Percentiles rank a stretch among this genome's conserved stretches.
Conservation (phyloP, 2,797 vertebrate genomes). For the Huso huso region DNA sequence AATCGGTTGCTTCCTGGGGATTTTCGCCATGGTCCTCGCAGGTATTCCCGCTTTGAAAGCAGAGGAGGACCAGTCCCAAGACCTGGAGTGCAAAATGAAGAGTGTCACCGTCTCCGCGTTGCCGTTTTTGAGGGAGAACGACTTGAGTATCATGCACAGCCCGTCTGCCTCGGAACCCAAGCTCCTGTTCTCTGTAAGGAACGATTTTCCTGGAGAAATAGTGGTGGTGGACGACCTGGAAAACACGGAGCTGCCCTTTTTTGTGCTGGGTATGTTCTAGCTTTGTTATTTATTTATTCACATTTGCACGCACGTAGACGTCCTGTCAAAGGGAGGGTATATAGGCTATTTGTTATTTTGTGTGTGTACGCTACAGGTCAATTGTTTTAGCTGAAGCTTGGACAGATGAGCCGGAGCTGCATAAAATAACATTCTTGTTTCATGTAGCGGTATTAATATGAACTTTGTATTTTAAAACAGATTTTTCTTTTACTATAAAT, state of each 20-base stretch:
- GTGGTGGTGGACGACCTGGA: conserved; percentile 95
- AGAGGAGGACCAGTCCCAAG: conserved; percentile 76
- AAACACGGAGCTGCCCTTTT: conserved; percentile 95
- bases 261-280: conserved; percentile 82
- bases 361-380: too few relatives aligned
- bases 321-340: too few relatives aligned
- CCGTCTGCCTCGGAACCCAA: conserved; percentile 97
- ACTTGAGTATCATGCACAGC: conserved; percentile 98
- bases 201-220: conserved; percentile 93
- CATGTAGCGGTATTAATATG: too few relatives aligned
- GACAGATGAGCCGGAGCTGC: too few relatives aligned
- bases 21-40: conserved; percentile 27
- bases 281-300: background rate
- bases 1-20: conserved; percentile 29
- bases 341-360: too few relatives aligned
- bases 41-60: conserved; percentile 42
- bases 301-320: too few relatives aligned
- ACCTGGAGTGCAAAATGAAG: conserved; percentile 91
- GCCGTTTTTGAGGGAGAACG: conserved; percentile 92
- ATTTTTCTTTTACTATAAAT: too few relatives aligned
- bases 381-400: too few relatives aligned
- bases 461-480: too few relatives aligned
- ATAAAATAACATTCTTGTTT: too few relatives aligned
- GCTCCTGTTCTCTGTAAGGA: conserved; percentile 96
- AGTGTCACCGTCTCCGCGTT: conserved; percentile 96